These are phyloP conservation scores for Cheilosia variabilis DNA, from an alignment of 2,888 invertebrate genomes.

Conservation along the genomic window DNA sequence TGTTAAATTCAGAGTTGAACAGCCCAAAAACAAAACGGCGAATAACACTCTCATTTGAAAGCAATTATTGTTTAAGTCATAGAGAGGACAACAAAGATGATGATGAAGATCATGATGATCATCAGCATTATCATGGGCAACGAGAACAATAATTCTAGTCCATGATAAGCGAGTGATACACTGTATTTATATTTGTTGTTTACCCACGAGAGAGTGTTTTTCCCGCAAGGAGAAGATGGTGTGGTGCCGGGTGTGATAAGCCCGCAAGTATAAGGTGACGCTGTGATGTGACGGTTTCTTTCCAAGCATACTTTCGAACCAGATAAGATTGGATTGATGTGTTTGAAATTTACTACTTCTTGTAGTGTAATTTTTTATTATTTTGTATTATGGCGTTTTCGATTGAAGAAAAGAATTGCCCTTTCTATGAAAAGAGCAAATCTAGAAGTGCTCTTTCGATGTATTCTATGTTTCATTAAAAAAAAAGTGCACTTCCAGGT, in stretches of 20 bases:
- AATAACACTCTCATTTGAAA: conserved; percentile 27
- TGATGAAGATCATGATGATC: conserved; percentile 8
- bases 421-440: too few species aligned
- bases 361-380: not conserved
- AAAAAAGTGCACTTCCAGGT: too few species aligned
- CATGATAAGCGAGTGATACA: conserved; percentile 48
- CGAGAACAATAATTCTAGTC: conserved; percentile 12
- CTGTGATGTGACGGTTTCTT: conserved; percentile 8
- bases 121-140: conserved; percentile 20
- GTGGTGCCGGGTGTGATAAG: conserved; percentile 47
- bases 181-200: conserved; percentile 54
- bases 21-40: conserved; percentile 25
- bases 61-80: conserved; percentile 1
- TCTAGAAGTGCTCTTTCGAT: too few species aligned
- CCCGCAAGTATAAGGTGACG: conserved; percentile 9
- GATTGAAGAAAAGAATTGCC: too few species aligned
- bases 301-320: conserved; percentile 20
- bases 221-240: conserved; percentile 33
- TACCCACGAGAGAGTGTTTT: conserved; percentile 51
- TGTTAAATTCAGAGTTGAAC: conserved; percentile 32
- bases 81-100: conserved; percentile 19
- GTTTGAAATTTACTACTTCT: not conserved
- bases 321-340: conserved; percentile 22
- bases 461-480: too few species aligned
- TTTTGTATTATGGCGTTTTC: too few species aligned